Evolutionary conservation across 1,140 invertebrate genomes (phyloP), one percentile per base, ranked within the genome.

Genomic region (Eubasilissa regina): DNA sequence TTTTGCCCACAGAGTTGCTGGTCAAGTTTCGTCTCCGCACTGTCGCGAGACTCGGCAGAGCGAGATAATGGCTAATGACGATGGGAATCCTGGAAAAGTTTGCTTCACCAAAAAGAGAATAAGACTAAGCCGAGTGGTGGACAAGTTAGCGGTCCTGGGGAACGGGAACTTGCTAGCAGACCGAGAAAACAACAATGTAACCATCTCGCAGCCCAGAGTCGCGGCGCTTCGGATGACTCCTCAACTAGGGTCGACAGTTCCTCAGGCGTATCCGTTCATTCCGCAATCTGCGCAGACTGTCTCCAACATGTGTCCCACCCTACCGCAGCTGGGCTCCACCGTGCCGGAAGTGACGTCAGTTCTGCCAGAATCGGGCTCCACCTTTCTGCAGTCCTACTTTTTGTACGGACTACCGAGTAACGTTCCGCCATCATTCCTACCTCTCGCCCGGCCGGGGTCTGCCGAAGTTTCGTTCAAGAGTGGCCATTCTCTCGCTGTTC

Each of bases 101-200:
- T 72, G 68, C 48, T 53, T 72, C 19, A 75, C 21, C n/a, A 58
- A 56, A 58, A 81, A 81, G 48, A 68, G 47, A 51, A 78, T 72
- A 15, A 17, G 80, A 13, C 48, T 81, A 10, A 75, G 68, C 48
- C 68, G 62, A 51, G 80, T 81, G 12, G 25, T 81, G 58, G 80
- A 81, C 56, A 74, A 81, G 17, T 47, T 81, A 56, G 53, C 70
- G 3, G 62, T 19, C 21, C 43, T 55, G 21, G 58, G 56, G 12
- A 70, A 44, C 11, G 58, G 74, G 15, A n/a, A 9, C 15, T 44
- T 21, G 44, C 48, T 25, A 9, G 35, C 12, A 4, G 56, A 62
- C 56, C 43, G 21, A 10, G 68, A 72, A 21, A 72, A 72, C n/a
- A 72, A 72, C 21, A 72, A 72, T 25, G 17, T 72, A 9, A 21